Evolutionary conservation across 2,888 invertebrate species (phyloP), one percentile per base, ranked within the genome.

Genomic region (Xestoiulus laeticollis): DNA sequence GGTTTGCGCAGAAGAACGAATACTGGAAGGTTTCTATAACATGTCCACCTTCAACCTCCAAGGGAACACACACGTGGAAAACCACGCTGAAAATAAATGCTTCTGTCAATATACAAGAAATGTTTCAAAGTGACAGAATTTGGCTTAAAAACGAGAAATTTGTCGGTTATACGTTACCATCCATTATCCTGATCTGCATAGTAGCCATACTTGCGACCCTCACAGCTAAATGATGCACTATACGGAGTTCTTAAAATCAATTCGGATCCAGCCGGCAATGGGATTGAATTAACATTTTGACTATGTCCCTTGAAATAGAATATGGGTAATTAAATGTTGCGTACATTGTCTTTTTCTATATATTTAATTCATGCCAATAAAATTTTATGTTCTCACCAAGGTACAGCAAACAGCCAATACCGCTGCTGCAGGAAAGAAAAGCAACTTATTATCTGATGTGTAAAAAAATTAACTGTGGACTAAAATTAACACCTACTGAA

Each of bases 161-260:
- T 10, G 26, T 26, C 22, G 8, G 1, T 14, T 12, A 26, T 26
- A 78, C 12, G 16, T 30, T 78, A 78, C 78, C 78, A 78, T 10
- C 26, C 78, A 12, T 78, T 78, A 14, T 78, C 78, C 14, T 78
- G 78, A 78, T 78, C 78, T 78, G 78, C 78, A 14, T 78, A 78
- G 30, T 78, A 78, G 78, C 78, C 78, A 78, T 89, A 88, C 12
- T 90, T 90, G 43, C 89, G 89, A 32, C 90, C 90, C n/a, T 90
- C 90, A 44, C 90, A 90, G 32, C 59, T 85, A 32, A 53, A 84
- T 16, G 38, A 48, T 30, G 85, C 32, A 30, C 38, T 87, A 38
- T 87, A 87, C n/a, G 87, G 68, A 3, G 33, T 85, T 43, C 38
- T 32, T 32, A 87, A 26, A 30, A 87, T 43, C 33, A 87, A 22